Base-by-base conservation (phyloP, 2,888 invertebrate genomes). In the Siphonodentalium dalli region DNA sequence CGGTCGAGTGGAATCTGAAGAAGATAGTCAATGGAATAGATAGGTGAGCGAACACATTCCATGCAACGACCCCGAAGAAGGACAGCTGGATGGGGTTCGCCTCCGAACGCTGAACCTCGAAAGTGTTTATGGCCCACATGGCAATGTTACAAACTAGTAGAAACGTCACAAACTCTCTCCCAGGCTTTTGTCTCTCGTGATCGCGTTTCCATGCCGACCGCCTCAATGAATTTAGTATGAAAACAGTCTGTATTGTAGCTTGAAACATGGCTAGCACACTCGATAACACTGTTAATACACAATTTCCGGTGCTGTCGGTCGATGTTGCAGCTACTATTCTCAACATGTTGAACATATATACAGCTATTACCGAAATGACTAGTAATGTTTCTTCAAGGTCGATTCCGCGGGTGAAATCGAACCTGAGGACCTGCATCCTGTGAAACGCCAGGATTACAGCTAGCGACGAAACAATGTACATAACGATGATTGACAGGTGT, bases 111-210 rank as follows among this genome's bases (percentile, higher is more conserved):
- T 93, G 92, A 5, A 65, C 61, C 27, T 67, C 94, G 78, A 96
- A 93, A 34, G 94, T 94, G 83, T 93, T 93, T 75, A 95, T 92
- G 65, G 93, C 89, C 90, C 95, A 96, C 90, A 96, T 91, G 71
- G 95, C 93, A 69, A 96, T 90, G 83, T 96, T 96, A 84, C 92
- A 92, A 79, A 96, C 93, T 58, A 96, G 87, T 58, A 96, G 85
- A 86, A 96, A 95, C 58, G 95, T 96, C 62, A 97, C 93, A 57
- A 94, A 90, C 81, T 96, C 95, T 54, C 96, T 88, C 1, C 94
- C 96, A 1, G 95, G 95, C 84, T 96, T 96, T 81, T 91, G 91
- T 70, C 91, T 88, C 80, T 93, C 93, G 79, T 95, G 94, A 78
- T 93, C 93, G 0, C 93, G 92, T 50, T 93, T 86, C 78, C 92